Percentiles rank a stretch among this genome's conserved stretches.
Conservation (phyloP, 2,888 invertebrate genomes). For the Xanthia icteritia region DNA sequence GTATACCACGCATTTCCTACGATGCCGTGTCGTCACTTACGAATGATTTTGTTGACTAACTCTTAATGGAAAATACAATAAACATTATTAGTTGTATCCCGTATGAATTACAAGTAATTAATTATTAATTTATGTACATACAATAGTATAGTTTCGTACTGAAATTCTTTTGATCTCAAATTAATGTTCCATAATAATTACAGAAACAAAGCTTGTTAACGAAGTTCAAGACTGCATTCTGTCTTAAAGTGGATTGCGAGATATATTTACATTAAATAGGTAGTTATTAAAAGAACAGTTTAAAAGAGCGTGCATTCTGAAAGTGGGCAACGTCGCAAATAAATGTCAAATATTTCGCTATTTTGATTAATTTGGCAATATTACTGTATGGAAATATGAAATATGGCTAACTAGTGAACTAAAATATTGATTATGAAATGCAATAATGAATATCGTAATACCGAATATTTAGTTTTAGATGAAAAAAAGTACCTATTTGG, state of each 20-base stretch:
- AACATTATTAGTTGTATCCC: slow-evolving; percentile 19
- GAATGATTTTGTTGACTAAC: slow-evolving; percentile 41
- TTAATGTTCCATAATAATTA: slow-evolving; percentile 30
- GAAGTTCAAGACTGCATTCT: slow-evolving; percentile 60
- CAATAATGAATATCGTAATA: too few species aligned
- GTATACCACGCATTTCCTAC: slow-evolving; percentile 36
- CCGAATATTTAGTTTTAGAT: too few species aligned
- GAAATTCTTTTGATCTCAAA: slow-evolving; percentile 29
- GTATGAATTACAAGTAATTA: slow-evolving; percentile 7
- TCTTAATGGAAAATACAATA: slow-evolving; percentile 43
- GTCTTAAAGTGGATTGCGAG: slow-evolving; percentile 38
- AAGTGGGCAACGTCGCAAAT: too few species aligned
- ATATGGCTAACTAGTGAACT: too few species aligned
- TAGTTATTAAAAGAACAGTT: neutral
- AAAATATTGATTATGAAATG: too few species aligned
- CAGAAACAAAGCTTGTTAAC: slow-evolving; percentile 59
- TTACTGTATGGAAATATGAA: too few species aligned
- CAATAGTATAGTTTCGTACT: neutral
- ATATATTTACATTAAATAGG: slow-evolving; percentile 34
- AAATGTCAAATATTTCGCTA: too few species aligned
- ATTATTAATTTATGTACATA: slow-evolving; percentile 1
- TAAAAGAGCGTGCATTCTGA: too few species aligned
- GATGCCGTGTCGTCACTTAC: slow-evolving; percentile 29
- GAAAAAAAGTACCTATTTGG: too few species aligned
- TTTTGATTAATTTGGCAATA: too few species aligned